These are phyloP conservation scores for Pelobates fuscus DNA, from an alignment of 2,113 vertebrate genomes.

Conservation along the genomic window DNA sequence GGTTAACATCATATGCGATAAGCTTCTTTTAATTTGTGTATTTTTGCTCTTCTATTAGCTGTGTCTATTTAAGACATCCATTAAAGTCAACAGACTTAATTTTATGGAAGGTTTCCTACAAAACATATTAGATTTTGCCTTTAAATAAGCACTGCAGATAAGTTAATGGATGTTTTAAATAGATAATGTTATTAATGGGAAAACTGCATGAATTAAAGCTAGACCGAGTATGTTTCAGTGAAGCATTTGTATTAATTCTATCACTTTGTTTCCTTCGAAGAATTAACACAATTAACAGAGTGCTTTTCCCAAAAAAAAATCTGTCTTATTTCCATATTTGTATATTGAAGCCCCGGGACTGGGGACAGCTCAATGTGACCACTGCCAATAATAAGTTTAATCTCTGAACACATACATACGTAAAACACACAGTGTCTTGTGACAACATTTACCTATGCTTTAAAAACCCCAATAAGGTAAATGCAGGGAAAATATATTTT, in stretches of 20 bases:
- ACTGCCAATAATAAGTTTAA: no score
- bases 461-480: no score
- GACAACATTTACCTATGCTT: no score
- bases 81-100: slow-evolving; percentile 63
- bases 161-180: slow-evolving; percentile 64
- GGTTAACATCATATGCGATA: slow-evolving; percentile 37
- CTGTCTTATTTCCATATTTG: slow-evolving; percentile 8
- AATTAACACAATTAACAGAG: slow-evolving; percentile 32
- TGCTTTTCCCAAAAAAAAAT: no score
- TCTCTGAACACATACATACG: no score
- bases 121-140: slow-evolving; percentile 59
- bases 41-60: slow-evolving; percentile 59
- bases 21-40: slow-evolving; percentile 57
- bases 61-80: slow-evolving; percentile 65
- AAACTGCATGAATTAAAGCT: slow-evolving; percentile 62
- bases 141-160: slow-evolving; percentile 59
- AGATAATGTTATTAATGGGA: slow-evolving; percentile 63
- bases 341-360: no score
- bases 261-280: slow-evolving; percentile 31
- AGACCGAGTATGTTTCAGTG: slow-evolving; percentile 54
- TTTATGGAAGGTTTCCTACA: slow-evolving; percentile 66
- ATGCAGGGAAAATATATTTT: no score
- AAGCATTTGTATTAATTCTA: slow-evolving; percentile 42
- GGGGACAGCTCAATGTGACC: no score
- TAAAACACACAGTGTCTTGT: no score